Base-by-base conservation (phyloP, 2,888 invertebrate species). In the Drosophila mercatorum region DNA sequence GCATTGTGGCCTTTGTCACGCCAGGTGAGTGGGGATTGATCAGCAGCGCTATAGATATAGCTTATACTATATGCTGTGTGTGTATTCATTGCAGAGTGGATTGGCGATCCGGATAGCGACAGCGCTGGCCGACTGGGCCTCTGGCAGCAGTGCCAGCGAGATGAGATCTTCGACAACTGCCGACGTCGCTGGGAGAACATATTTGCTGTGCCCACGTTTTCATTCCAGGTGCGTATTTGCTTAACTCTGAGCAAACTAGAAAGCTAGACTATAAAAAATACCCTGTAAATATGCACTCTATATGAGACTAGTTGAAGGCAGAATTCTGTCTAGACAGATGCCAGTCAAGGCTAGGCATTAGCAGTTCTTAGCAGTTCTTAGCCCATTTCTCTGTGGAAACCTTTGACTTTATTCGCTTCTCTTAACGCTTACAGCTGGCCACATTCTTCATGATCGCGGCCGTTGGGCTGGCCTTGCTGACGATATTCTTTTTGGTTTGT, bases 1-100 rank as follows among this genome's bases (percentile, higher is more conserved):
- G 97, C 89, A 96, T 97, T 83, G 98, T 99, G 40, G 97, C 98
- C 5, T 98, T 99, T 93, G 96, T 99, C 68, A 98, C 98, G 74
- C 98, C 98, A 82, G 93, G 93, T 93, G 81, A 89, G 84, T 66
- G 7, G 3, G 5, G 2, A n/a, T 3, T 6, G 40, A 2, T 10
- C 28, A 6, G 0, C 31, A 28, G 28, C 6, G 17, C 40, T 10
- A 5, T 44, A 22, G 3, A 34, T 36, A 38, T 38, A 5, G 22
- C 8, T 11, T n/a, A 14, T n/a, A 12, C 22, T n/a, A 17, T 8
- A 5, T 10, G 22, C 2, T 22, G 22, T 22, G 22, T 10, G 1
- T 44, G 22, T 43, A 28, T 8, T 8, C 6, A n/a, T 59, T 78
- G 73, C 74, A 49, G 96, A 98, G 93, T 97, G 98, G 98, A 95